Conservation (phyloP, 2,113 vertebrate genomes). For the Planiliza haematocheilus region DNA sequence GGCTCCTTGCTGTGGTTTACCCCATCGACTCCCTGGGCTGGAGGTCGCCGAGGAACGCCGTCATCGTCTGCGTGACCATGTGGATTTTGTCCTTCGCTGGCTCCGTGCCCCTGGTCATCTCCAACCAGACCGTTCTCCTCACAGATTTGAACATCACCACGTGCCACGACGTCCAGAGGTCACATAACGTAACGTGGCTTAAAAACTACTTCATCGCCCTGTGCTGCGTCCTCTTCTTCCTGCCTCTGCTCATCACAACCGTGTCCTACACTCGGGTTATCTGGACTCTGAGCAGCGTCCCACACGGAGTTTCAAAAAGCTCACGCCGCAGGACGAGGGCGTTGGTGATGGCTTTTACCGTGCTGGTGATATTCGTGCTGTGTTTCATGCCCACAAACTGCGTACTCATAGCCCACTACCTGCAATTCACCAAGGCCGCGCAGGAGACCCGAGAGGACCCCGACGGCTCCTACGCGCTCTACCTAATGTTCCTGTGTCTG, state of each 20-base stretch:
- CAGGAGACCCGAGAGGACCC: not conserved
- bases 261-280: conserved; percentile 87
- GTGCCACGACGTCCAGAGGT: conserved; percentile 81
- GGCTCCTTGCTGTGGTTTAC: conserved; percentile 92
- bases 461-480: conserved; percentile 88
- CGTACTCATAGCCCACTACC: conserved; percentile 88
- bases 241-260: conserved; percentile 86
- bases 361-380: conserved; percentile 90
- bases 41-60: conserved; percentile 83
- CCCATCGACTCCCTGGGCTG: conserved; percentile 91
- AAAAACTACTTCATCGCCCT: conserved; percentile 88
- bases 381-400: conserved; percentile 94
- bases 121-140: conserved; percentile 85
- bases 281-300: conserved; percentile 77
- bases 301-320: conserved; percentile 58
- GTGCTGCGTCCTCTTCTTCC: conserved; percentile 87
- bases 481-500: conserved; percentile 89
- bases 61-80: conserved; percentile 80
- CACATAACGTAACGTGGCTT: conserved; percentile 47
- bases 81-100: conserved; percentile 87
- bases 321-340: conserved; percentile 85
- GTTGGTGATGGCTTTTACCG: conserved; percentile 84
- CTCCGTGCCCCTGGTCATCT: conserved; percentile 86
- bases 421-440: conserved; percentile 61
- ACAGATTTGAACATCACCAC: conserved; percentile 87